phyloP scores from a whole-genome alignment of 1,140 invertebrate species.

The Ditylenchus dipsaci region DNA sequence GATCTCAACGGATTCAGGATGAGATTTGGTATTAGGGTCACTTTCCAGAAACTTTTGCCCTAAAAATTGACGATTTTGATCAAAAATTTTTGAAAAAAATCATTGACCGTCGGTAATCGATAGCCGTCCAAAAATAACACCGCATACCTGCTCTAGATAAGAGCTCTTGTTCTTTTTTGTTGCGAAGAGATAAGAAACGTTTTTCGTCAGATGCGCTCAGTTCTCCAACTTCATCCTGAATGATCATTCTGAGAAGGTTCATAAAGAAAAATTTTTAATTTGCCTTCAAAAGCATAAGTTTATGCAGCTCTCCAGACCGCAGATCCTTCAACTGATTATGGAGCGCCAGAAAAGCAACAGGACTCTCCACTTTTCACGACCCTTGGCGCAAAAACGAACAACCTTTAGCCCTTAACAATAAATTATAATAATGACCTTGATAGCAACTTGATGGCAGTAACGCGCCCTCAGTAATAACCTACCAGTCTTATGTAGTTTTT shows the following conservation, averaged over 20 bases:
- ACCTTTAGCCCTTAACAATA: too few species aligned
- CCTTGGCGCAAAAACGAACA: slow-evolving; percentile 92
- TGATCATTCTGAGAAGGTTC: too few species aligned
- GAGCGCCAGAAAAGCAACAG: slow-evolving; percentile 89
- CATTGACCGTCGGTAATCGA: too few species aligned
- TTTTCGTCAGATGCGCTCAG: slow-evolving; percentile 73
- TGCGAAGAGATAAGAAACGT: slow-evolving; percentile 82
- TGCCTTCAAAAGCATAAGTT: slow-evolving; percentile 78
- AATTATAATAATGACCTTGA: too few species aligned
- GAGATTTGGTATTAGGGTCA: too few species aligned
- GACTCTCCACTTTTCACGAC: slow-evolving; percentile 92
- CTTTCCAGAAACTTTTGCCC: too few species aligned
- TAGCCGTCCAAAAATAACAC: too few species aligned
- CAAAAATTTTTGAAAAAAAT: too few species aligned
- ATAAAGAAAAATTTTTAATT: slow-evolving; percentile 1
- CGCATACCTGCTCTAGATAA: slow-evolving; percentile 88
- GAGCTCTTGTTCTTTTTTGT: slow-evolving; percentile 82
- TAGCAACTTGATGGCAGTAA: too few species aligned
- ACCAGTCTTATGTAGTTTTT: slow-evolving; percentile 95
- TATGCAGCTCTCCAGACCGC: slow-evolving; percentile 79
- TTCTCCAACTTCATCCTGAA: slow-evolving; percentile 55
- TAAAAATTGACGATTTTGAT: too few species aligned
- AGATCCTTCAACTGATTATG: slow-evolving; percentile 95
- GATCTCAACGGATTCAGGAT: too few species aligned
- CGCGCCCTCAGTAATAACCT: too few species aligned